Evolutionary conservation across 2,888 invertebrate genomes (phyloP).

Genomic region (Aphodius granarius): DNA sequence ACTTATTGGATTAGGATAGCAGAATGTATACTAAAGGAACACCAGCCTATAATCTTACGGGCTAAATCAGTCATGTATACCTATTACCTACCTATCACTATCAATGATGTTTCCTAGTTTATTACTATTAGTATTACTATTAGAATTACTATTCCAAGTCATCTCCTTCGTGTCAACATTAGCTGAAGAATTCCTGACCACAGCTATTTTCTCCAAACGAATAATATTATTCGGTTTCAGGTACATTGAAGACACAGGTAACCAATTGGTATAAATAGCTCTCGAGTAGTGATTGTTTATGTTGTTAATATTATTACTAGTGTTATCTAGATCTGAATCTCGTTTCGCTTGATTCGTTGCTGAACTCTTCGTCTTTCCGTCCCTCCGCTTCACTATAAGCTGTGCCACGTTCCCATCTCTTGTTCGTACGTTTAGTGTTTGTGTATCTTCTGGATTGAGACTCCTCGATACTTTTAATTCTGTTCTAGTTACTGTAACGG

Average conservation of each 20-base stretch:
- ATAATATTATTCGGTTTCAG: conserved; percentile 45
- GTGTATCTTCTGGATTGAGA: conserved; percentile 74
- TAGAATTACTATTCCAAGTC: conserved; percentile 14
- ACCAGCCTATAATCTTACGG: not conserved
- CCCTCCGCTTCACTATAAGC: conserved; percentile 73
- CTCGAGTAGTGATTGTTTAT: conserved; percentile 48
- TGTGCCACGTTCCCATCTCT: conserved; percentile 76
- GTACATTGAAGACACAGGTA: conserved; percentile 48
- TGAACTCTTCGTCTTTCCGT: conserved; percentile 56
- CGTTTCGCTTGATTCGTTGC: not conserved
- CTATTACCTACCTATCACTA: conserved; percentile 45
- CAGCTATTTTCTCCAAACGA: conserved; percentile 44
- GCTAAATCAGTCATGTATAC: not conserved
- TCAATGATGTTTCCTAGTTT: conserved; percentile 46
- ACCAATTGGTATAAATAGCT: conserved; percentile 50
- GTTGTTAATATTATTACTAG: conserved; percentile 34
- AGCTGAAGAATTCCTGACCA: conserved; percentile 42
- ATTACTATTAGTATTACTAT: conserved; percentile 4
- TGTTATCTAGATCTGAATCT: conserved; percentile 14
- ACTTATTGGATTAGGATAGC: not conserved
- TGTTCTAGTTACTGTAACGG: conserved; percentile 64
- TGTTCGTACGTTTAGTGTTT: conserved; percentile 76
- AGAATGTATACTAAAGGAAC: too few species aligned
- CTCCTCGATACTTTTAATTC: conserved; percentile 77
- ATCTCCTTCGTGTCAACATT: conserved; percentile 29